A percentile compares a stretch with the other conserved stretches of the same genome.
These are phyloP conservation scores for Pangasius djambal DNA, from an alignment of 2,797 vertebrate genomes.

Conservation along the genomic window DNA sequence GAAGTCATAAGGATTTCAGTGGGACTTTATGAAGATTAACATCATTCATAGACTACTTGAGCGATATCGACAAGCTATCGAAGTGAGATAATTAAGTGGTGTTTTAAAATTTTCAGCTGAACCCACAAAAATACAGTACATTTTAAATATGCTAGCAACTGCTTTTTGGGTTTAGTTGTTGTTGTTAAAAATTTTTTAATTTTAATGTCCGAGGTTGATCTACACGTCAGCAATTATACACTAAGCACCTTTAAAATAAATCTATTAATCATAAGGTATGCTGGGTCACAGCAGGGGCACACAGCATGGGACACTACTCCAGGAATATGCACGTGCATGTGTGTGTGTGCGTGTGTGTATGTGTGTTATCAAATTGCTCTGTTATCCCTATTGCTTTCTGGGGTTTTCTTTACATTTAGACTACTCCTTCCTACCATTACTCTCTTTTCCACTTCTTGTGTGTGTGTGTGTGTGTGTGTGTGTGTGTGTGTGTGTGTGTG, in stretches of 20 bases:
- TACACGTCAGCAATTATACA: background rate
- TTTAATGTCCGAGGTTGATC: background rate
- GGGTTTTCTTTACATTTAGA: background rate
- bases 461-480: background rate
- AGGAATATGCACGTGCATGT: background rate
- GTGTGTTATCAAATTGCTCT: background rate
- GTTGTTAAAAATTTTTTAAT: background rate
- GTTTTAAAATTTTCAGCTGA: background rate
- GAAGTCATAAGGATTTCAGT: background rate
- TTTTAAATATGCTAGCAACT: background rate
- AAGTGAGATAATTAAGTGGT: background rate
- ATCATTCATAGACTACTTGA: background rate
- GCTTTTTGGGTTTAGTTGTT: background rate
- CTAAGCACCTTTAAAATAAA: constrained; percentile 45
- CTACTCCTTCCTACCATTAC: background rate
- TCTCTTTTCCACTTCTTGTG: background rate
- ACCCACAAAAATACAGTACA: background rate
- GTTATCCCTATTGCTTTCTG: background rate
- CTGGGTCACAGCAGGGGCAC: constrained; percentile 25
- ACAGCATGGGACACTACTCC: constrained; percentile 34
- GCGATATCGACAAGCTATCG: background rate
- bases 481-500: background rate
- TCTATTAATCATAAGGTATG: constrained; percentile 49
- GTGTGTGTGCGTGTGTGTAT: constrained; percentile 21
- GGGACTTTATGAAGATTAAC: background rate